These are phyloP conservation scores for Myrmophylax atrothorax DNA, from an alignment of 2,113 vertebrate species.

Conservation along the genomic window DNA sequence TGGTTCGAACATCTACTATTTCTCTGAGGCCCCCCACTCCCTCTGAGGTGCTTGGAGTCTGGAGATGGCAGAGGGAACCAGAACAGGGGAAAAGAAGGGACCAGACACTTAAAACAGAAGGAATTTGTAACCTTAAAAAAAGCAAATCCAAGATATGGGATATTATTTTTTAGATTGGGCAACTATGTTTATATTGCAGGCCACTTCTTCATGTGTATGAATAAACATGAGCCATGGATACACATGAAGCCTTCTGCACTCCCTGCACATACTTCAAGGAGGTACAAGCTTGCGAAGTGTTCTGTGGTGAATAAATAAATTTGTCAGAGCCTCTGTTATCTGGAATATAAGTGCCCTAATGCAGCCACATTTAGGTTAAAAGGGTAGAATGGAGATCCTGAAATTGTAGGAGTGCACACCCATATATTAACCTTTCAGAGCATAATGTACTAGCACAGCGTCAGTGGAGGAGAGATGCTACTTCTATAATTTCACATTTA, in stretches of 20 bases:
- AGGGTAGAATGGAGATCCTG: background rate
- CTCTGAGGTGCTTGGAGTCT: background rate
- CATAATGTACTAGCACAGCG: background rate
- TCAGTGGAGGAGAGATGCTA: background rate
- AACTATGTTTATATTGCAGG: background rate
- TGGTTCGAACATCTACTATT: background rate
- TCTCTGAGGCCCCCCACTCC: accelerated
- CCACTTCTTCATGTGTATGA: background rate
- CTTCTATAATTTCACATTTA: background rate
- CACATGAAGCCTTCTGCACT: background rate
- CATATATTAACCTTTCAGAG: background rate
- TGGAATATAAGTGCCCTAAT: background rate
- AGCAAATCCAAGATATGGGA: background rate
- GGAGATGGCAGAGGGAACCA: background rate
- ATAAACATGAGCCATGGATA: background rate
- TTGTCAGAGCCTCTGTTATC: background rate
- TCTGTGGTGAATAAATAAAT: background rate
- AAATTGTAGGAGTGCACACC: accelerated
- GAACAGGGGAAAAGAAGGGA: background rate
- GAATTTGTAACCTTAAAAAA: background rate
- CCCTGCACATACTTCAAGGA: background rate
- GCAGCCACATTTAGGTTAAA: background rate
- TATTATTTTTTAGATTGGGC: background rate
- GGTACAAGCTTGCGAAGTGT: background rate
- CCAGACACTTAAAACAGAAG: background rate